Conservation (phyloP, 2,797 vertebrate genomes). For the Mormyrops boulengeri region DNA sequence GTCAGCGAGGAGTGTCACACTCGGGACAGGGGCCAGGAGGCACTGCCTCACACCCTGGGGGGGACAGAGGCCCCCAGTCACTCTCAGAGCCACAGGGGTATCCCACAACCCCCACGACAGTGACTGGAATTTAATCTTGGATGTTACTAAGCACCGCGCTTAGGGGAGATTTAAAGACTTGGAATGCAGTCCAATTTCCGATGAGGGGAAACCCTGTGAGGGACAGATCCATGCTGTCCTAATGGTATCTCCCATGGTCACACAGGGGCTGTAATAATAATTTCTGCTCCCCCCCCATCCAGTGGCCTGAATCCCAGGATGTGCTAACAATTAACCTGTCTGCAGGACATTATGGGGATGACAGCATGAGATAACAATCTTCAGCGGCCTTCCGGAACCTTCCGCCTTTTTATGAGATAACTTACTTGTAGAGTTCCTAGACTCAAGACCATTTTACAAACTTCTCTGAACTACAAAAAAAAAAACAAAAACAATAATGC, state of each 20-base stretch:
- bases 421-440: background rate
- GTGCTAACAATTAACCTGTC: background rate
- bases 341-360: background rate
- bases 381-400: background rate
- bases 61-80: background rate
- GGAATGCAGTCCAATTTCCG: background rate
- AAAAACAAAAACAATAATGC: background rate
- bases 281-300: background rate
- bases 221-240: background rate
- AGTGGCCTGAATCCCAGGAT: background rate
- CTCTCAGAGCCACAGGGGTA: background rate
- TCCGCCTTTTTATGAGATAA: background rate
- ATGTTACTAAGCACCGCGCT: background rate
- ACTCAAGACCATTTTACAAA: background rate
- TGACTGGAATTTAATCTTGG: slow-evolving; percentile 11
- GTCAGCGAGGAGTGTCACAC: background rate
- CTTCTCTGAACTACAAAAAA: background rate
- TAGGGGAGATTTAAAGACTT: background rate
- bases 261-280: slow-evolving; percentile 3
- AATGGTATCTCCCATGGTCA: background rate
- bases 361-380: background rate
- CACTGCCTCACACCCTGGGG: background rate
- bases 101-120: background rate
- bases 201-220: background rate
- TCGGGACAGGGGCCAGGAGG: background rate